Base-by-base conservation (phyloP, 2,888 invertebrate species). In the Acanthosepion esculentum region DNA sequence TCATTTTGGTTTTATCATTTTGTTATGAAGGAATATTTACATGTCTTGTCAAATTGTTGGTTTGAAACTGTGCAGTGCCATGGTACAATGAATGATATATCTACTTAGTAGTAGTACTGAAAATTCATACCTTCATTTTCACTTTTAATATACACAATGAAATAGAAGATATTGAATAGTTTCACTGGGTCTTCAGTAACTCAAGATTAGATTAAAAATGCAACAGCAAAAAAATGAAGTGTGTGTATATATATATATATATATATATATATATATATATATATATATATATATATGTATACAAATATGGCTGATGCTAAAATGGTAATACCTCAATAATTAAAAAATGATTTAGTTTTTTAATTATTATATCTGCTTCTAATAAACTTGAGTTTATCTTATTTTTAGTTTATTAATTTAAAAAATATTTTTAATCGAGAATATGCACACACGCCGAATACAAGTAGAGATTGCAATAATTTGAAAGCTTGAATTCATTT, bases 21-120 rank as follows among this genome's bases (percentile, higher is more conserved):
- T 78, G 78, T 78, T n/a, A 78, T 78, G 78, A 78, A 78, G n/a
- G n/a, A 78, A 78, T 78, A 78, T 78, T 78, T 78, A 78, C 78
- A 78, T 78, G 78, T 78, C 33, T 78, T 78, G n/a, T 78, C 15
- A 78, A 33, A 33, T n/a, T 78, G n/a, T 78, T 78, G 78, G 15
- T 12, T n/a, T n/a, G 29, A 41, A 78, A 78, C 78, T 15, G n/a
- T 78, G 78, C 78, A n/a, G n/a, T 78, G 78, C n/a, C 78, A 78
- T 78, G 78, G n/a, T 78, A 78, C 12, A 78, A 78, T 78, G 78
- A 78, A 78, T 78, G n/a, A 78, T 78, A 78, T 10, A 33, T n/a
- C 78, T 78, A 78, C 78, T 78, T 78, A 78, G 78, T 78, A n/a
- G n/a, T 78, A n/a, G 78, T 78, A 78, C 78, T 78, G n/a, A 78